Conservation (phyloP, 2,797 vertebrate genomes). For the Philypnodon macrostomus region DNA sequence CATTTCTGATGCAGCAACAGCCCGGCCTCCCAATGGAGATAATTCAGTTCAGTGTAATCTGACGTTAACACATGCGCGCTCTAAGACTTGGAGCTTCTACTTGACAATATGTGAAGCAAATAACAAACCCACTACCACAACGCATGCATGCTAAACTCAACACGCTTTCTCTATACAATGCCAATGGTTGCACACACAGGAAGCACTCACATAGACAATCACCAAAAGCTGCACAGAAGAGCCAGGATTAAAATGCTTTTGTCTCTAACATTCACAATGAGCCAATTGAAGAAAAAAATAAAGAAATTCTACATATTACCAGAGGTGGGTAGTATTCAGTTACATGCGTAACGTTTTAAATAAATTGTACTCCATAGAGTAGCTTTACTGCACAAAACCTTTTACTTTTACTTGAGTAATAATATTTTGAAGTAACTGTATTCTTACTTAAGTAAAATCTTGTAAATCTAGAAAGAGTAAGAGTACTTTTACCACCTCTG, state of each 20-base stretch:
- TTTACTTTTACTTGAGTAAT: too few relatives aligned
- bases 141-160: slow-evolving; percentile 25
- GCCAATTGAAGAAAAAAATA: slow-evolving; percentile 35
- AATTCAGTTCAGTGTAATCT: slow-evolving; percentile 44
- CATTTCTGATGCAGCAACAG: slow-evolving; percentile 40
- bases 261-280: slow-evolving; percentile 55
- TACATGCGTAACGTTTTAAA: too few relatives aligned
- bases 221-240: slow-evolving; percentile 47
- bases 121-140: not conserved
- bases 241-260: slow-evolving; percentile 59
- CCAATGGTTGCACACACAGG: slow-evolving; percentile 12
- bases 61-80: slow-evolving; percentile 35
- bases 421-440: too few relatives aligned
- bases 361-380: too few relatives aligned
- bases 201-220: slow-evolving; percentile 25
- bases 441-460: too few relatives aligned
- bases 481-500: too few relatives aligned
- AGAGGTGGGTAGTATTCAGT: slow-evolving; percentile 24
- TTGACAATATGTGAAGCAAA: not conserved
- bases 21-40: slow-evolving; percentile 38
- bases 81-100: slow-evolving; percentile 13
- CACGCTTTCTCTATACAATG: not conserved
- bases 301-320: too few relatives aligned
- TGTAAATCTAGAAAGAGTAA: too few relatives aligned
- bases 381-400: too few relatives aligned